Base-by-base conservation (phyloP, 2,797 vertebrate genomes). In the Enteromius mattozi region DNA sequence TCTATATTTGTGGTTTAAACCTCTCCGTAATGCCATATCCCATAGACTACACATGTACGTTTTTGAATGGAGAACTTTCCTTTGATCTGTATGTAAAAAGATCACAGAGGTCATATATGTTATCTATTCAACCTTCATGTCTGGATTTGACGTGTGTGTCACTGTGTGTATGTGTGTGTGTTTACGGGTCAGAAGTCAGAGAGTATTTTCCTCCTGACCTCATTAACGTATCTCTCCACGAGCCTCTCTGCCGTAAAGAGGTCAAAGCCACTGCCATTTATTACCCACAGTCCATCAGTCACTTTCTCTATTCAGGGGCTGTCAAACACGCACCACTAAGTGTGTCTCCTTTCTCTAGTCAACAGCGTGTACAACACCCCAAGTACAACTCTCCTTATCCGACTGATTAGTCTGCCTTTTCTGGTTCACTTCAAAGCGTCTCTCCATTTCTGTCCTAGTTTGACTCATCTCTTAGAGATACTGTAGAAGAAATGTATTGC, bases 241-340 rank as follows among this genome's bases (percentile, higher is more conserved):
- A 59, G 21, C 51, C 65, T 40, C 30, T 71, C 49, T 37, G 71
- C 56, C 81, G 63, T 84, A 56, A 72, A 79, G 63, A 19, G 86
- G 81, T 86, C 78, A 87, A 90, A 92, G 84, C 77, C 77, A 54
- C 85, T 66, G 45, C 66, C 88, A 90, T 92, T 83, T 85, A 91
- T 81, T 56, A 87, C 80, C 86, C 88, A 87, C 83, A 88, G 87
- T 76, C 86, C 89, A 92, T 92, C 89, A 91, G 90, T 92, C 91
- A 92, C 81, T 78, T 68, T 69, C 68, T 80, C 74, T 85, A 82
- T 86, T 82, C 59, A 63, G 49, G 24, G 47, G 37, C 37, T 56
- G 49, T 47, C 63, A 72, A 49, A 51, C 42, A 66, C 75, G 59
- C 65, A 68, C 71, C 72, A 77, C 42, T 77, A 76, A 30, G 61